Evolutionary conservation across 2,888 invertebrate genomes (phyloP), one percentile per base, ranked within the genome.

Genomic region (Acleris emargana): DNA sequence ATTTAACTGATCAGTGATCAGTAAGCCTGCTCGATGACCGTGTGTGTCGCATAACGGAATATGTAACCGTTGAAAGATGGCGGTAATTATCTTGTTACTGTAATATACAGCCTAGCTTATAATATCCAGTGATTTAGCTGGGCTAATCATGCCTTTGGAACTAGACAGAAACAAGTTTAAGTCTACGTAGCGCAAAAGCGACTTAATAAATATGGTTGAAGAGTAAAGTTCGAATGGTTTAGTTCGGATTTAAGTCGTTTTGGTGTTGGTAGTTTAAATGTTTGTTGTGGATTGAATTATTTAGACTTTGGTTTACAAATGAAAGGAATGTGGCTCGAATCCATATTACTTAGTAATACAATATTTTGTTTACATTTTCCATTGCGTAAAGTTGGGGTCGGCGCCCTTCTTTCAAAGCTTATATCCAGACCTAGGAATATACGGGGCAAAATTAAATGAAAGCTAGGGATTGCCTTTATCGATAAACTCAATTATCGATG

Each of bases 51-150:
- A n/a, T 62, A 62, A 62, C 62, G 62, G 62, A 25, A 45, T 25
- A 49, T 17, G 47, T 47, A 42, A 38, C 17, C 62, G 62, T 55
- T 50, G 62, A 62, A 20, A 1, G 62, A 62, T 62, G 55, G 55
- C 25, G 55, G 18, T n/a, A 25, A 62, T 62, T 62, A 62, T 49
- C 55, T 49, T 25, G 49, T 55, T 62, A 55, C 22, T 5, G 32
- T 42, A 42, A 60, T 43, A 51, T 55, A 17, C 47, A 54, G 55
- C 25, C 43, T 3, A 17, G 38, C 11, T 62, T 50, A 54, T 22
- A n/a, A 59, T 51, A 43, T n/a, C 13, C 18, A 18, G 49, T 59
- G 59, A 16, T 51, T 50, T 47, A 49, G 45, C 17, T 17, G n/a
- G 52, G 52, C 53, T 49, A 49, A 49, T 49, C 11, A 49, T 18